Base-by-base conservation (phyloP, 2,797 vertebrate genomes). In the Silurus lanzhouensis region DNA sequence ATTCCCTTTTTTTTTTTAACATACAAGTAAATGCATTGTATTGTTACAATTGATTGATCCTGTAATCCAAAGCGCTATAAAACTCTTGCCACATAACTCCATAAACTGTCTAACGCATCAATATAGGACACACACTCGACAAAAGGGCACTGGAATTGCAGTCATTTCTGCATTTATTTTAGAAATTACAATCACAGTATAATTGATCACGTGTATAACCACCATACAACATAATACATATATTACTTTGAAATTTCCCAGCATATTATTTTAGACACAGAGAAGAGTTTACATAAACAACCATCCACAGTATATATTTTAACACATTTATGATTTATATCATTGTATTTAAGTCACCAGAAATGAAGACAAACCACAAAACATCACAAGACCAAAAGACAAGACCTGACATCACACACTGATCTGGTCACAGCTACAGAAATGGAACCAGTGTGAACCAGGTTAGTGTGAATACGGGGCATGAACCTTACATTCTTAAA, bases 181-280 rank as follows among this genome's bases (percentile, higher is more conserved):
- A 87, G 19, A 87, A 92, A 94, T 93, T 91, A 87, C 71, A 87
- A 87, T 84, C 80, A 92, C 90, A 91, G 84, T 88, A 86, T 86
- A 88, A 88, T 82, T 86, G 64, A 81, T 88, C 67, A 91, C 76
- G 85, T 89, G 46, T 81, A 67, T 22, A 81, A 81, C n/a, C 46
- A 67, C 61, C 63, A 91, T 85, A 89, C 80, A 63, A 81, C 58
- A 89, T 83, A 81, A 89, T 83, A 81, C 76, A 88, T 74, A 84
- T 44, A 89, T 83, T 86, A 80, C 72, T 88, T 87, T 89, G 85
- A 90, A 52, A 78, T 79, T 79, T 79, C 70, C 0, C 27, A 31
- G 60, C 25, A n/a, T 66, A 20, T 38, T 61, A 52, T 74, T 89
- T 84, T 60, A 38, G 82, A 88, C 46, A 85, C 70, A 89, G 27